phyloP scores from a whole-genome alignment of 1,140 invertebrate genomes.

The Magallana gigas region DNA sequence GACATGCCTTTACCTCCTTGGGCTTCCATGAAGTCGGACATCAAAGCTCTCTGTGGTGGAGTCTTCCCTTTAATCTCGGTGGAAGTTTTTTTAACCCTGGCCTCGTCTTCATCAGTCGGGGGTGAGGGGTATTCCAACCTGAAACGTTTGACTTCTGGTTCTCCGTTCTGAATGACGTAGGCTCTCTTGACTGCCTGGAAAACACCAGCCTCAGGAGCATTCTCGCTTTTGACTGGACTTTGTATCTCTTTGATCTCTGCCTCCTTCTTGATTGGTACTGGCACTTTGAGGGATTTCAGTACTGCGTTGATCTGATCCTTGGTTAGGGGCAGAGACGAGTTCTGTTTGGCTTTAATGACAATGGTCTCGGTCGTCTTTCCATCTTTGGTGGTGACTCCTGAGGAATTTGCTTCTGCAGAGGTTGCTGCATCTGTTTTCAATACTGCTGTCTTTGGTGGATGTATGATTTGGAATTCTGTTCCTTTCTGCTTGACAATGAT shows the following conservation, averaged over 20 bases:
- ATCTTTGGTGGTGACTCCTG: not conserved
- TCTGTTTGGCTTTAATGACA: slow-evolving; percentile 60
- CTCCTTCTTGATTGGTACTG: slow-evolving; percentile 62
- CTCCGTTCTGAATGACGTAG: slow-evolving; percentile 39
- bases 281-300: slow-evolving; percentile 70
- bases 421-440: slow-evolving; percentile 27
- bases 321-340: slow-evolving; percentile 64
- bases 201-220: slow-evolving; percentile 47
- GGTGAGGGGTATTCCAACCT: slow-evolving; percentile 64
- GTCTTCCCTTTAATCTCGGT: slow-evolving; percentile 39
- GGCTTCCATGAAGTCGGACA: slow-evolving; percentile 17
- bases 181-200: slow-evolving; percentile 18
- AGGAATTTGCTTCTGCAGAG: slow-evolving; percentile 3
- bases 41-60: slow-evolving; percentile 59
- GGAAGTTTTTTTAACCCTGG: not conserved
- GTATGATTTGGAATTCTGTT: slow-evolving; percentile 38
- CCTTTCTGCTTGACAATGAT: slow-evolving; percentile 46
- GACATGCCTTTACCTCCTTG: not conserved
- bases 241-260: slow-evolving; percentile 51
- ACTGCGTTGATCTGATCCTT: slow-evolving; percentile 72
- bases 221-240: slow-evolving; percentile 35
- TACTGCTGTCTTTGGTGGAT: slow-evolving; percentile 19
- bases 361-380: slow-evolving; percentile 52
- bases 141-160: slow-evolving; percentile 54
- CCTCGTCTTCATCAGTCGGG: slow-evolving; percentile 60